Evolutionary conservation across 2,113 vertebrate species (phyloP), one percentile per base, ranked within the genome.

Genomic region (Pedionomus torquatus): DNA sequence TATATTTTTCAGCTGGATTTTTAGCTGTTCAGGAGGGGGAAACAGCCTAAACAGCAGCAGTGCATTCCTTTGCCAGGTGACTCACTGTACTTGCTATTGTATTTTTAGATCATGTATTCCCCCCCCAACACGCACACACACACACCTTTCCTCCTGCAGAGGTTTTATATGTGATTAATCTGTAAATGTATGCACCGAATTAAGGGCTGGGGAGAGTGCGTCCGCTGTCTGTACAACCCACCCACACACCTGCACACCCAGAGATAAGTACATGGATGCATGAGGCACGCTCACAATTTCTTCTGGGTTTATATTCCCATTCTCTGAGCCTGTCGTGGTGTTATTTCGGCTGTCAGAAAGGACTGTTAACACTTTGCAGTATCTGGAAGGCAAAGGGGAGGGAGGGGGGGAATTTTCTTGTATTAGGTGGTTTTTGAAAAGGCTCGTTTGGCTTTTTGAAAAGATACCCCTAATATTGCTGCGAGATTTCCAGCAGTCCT

Each of bases 401-500:
- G 89, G 33, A 18, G 54, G 35, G 21, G 33, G 25, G 37, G 17
- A 16, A 87, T 86, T 87, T 87, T 64, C 83, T 96, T 93, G 71
- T 92, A 35, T 61, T 61, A 78, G 93, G 83, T 94, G 96, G 51
- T 89, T 95, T 95, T 82, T 35, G 35, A 41, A 82, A 77, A 90
- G 90, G 81, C 52, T 97, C 46, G 28, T 87, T 96, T 87, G 55
- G 65, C 66, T 74, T 79, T 94, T 69, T 86, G 83, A 63, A 87
- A 92, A 96, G 93, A 69, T 68, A 83, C 86, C 88, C 89, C 82
- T 35, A 89, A 85, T 70, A 33, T 26, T 70, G 89, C 93, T 93
- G 95, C 95, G 91, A 30, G 83, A 92, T 97, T 93, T 95, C 94
- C 95, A 98, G 95, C 96, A 97, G 97, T 90, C 97, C 94, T 98